phyloP scores from a whole-genome alignment of 1,140 invertebrate genomes.

The Eueides isabella region DNA sequence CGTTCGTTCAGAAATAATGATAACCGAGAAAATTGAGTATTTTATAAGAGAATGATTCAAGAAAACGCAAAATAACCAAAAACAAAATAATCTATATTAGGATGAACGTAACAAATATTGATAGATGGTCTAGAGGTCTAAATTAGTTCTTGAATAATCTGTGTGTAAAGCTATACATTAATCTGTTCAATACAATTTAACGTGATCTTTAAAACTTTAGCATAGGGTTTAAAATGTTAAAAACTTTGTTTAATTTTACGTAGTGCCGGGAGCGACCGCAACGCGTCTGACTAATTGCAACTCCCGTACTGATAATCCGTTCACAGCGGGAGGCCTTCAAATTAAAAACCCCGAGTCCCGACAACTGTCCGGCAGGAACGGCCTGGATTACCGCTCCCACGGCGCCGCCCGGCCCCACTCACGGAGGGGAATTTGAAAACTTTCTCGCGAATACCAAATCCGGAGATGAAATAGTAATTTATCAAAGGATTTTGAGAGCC shows the following conservation, averaged over 20 bases:
- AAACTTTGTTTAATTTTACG: slow-evolving; percentile 4
- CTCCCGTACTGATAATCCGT: slow-evolving; percentile 70
- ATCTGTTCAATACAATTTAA: slow-evolving; percentile 34
- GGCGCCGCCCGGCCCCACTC: slow-evolving; percentile 43
- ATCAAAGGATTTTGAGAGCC: slow-evolving; percentile 75
- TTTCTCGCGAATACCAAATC: slow-evolving; percentile 65
- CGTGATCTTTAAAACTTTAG: background rate
- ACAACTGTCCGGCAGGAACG: slow-evolving; percentile 61
- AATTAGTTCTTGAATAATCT: slow-evolving; percentile 49
- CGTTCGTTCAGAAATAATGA: background rate
- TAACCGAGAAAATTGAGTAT: background rate
- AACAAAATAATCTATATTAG: slow-evolving; percentile 3
- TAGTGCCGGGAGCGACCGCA: slow-evolving; percentile 52
- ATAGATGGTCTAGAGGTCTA: slow-evolving; percentile 30
- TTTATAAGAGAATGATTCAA: background rate
- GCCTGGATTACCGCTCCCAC: slow-evolving; percentile 69
- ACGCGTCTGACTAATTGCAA: slow-evolving; percentile 71
- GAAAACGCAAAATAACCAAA: background rate
- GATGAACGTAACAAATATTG: slow-evolving; percentile 23
- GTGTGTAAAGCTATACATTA: slow-evolving; percentile 42
- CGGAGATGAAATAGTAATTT: slow-evolving; percentile 79
- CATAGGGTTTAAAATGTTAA: slow-evolving; percentile 26
- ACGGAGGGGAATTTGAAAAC: slow-evolving; percentile 60
- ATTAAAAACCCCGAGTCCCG: slow-evolving; percentile 70
- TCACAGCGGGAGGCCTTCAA: slow-evolving; percentile 73